These are phyloP conservation scores for Amazona ochrocephala DNA, from an alignment of 2,797 vertebrate species.

Conservation along the genomic window DNA sequence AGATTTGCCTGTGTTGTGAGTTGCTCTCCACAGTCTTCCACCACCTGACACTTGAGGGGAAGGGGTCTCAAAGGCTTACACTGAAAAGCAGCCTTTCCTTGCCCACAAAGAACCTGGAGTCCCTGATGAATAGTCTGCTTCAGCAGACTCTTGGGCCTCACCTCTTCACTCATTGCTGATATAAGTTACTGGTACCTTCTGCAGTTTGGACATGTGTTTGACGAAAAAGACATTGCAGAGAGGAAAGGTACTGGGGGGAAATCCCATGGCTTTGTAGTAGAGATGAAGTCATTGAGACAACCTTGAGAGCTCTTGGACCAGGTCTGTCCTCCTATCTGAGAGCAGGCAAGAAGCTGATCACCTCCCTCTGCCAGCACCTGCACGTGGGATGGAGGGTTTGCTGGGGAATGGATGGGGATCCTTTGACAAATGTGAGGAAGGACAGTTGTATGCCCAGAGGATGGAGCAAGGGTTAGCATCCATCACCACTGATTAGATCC, in stretches of 20 bases:
- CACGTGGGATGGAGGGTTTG: background rate
- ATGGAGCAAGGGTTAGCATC: conserved; percentile 46
- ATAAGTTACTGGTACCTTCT: background rate
- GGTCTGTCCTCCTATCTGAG: background rate
- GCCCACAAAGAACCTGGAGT: background rate
- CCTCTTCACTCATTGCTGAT: background rate
- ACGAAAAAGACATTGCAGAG: background rate
- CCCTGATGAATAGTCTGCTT: background rate
- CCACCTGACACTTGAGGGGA: background rate
- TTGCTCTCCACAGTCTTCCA: background rate
- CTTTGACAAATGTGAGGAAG: conserved; percentile 54
- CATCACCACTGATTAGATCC: conserved; percentile 65
- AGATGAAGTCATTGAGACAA: background rate
- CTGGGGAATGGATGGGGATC: background rate
- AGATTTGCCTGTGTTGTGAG: background rate
- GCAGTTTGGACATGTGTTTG: background rate
- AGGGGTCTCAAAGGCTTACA: background rate
- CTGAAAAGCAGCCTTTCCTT: background rate
- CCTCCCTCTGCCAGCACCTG: background rate
- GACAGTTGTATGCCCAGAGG: conserved; percentile 29
- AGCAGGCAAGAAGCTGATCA: background rate
- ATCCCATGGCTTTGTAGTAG: background rate
- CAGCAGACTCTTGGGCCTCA: background rate
- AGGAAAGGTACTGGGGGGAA: background rate
- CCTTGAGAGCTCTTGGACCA: background rate